A percentile compares a stretch with the other conserved stretches of the same genome.
Conservation (phyloP, 2,797 vertebrate genomes). For the Sebastes matsubarae region DNA sequence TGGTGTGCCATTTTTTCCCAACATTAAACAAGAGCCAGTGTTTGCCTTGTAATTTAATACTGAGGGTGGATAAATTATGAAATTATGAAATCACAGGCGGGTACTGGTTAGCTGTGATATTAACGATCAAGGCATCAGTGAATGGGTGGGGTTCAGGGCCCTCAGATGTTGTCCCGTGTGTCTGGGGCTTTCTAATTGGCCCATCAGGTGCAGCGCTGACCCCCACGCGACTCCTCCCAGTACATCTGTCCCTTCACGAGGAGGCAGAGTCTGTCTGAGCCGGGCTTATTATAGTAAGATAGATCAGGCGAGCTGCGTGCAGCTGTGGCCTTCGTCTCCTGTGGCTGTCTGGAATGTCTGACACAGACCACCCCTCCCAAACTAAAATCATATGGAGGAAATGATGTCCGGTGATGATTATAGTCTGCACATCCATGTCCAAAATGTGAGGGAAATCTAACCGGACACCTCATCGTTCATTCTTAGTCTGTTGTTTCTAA, state of each 20-base stretch:
- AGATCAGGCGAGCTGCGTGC: conserved; percentile 53
- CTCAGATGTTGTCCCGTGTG: conserved; percentile 47
- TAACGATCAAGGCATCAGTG: conserved; percentile 15
- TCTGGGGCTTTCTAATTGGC: conserved; percentile 69
- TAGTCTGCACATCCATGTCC: background rate
- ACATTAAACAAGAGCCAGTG: background rate
- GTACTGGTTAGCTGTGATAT: conserved; percentile 21
- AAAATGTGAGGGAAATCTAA: conserved; percentile 17
- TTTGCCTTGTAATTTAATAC: background rate
- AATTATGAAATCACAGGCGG: background rate
- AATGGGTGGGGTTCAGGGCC: conserved; percentile 39
- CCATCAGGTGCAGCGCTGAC: conserved; percentile 59
- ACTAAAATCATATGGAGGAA: conserved; percentile 54
- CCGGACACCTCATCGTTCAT: background rate
- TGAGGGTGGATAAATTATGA: conserved; percentile 3
- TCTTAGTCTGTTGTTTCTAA: background rate
- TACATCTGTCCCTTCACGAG: conserved; percentile 50
- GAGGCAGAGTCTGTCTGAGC: conserved; percentile 55
- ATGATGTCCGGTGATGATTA: conserved; percentile 12
- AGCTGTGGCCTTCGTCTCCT: conserved; percentile 73
- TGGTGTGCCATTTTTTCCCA: background rate
- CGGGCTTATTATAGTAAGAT: conserved; percentile 56
- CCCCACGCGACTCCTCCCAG: conserved; percentile 29
- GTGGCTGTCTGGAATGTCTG: conserved; percentile 62
- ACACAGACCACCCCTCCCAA: conserved; percentile 31